Evolutionary conservation across 2,113 vertebrate genomes (phyloP).

Genomic region (Geothlypis trichas): DNA sequence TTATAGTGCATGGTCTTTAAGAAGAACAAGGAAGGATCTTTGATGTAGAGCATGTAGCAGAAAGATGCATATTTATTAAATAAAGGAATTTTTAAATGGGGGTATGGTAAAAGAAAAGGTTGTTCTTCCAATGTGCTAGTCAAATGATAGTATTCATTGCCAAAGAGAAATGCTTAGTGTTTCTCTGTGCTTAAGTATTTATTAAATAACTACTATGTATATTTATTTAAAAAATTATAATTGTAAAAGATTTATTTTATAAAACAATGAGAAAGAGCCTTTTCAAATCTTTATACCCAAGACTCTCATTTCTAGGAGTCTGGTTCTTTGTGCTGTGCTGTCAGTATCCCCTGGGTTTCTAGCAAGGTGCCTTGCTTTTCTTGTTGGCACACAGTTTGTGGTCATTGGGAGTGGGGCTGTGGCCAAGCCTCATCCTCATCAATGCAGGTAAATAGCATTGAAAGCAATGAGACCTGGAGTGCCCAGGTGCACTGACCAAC

Average conservation of each 20-base stretch:
- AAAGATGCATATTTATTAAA: conserved; percentile 60
- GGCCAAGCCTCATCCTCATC: not conserved
- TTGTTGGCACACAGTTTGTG: not conserved
- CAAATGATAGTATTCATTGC: not conserved
- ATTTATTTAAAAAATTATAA: not conserved
- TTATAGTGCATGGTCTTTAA: conserved; percentile 61
- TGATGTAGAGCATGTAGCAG: conserved; percentile 8
- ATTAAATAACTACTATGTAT: not conserved
- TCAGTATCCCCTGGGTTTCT: not conserved
- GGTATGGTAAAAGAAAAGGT: not conserved
- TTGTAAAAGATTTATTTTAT: not conserved
- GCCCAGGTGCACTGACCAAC: not conserved
- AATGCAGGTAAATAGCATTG: not conserved
- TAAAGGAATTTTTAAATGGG: conserved; percentile 27
- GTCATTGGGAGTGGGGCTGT: not conserved
- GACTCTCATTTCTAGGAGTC: not conserved
- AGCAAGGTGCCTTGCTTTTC: not conserved
- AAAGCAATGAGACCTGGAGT: not conserved
- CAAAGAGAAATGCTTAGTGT: not conserved
- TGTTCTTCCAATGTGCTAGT: not conserved
- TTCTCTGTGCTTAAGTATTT: not conserved
- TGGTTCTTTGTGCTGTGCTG: not conserved
- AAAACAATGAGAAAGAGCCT: not conserved
- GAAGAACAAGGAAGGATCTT: conserved; percentile 23
- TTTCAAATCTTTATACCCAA: not conserved